A percentile compares a stretch with the other conserved stretches of the same genome.
phyloP scores from a whole-genome alignment of 2,797 vertebrate genomes.

The Poecile montanus region DNA sequence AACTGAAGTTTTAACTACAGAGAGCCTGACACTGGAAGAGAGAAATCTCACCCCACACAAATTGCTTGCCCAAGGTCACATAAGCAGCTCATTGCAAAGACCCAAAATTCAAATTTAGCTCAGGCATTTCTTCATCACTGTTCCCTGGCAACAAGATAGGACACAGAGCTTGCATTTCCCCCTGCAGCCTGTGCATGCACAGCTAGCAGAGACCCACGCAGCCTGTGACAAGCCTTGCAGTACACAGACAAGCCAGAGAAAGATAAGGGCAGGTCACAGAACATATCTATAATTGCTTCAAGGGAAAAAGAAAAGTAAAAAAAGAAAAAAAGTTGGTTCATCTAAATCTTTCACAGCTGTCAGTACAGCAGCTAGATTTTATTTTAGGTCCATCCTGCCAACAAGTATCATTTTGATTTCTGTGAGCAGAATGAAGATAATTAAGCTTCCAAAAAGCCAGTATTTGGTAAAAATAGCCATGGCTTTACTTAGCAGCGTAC shows the following conservation, averaged over 20 bases:
- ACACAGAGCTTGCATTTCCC: neutral
- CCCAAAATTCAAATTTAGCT: neutral
- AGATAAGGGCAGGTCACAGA: neutral
- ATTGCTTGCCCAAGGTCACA: neutral
- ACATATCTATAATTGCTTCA: neutral
- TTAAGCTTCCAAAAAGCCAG: neutral
- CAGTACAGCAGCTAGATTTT: neutral
- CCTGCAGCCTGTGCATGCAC: neutral
- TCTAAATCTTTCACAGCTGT: constrained; percentile 19
- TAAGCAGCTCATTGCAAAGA: neutral
- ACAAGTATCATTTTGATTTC: constrained; percentile 8
- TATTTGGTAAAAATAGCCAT: constrained; percentile 11
- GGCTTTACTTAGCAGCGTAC: neutral
- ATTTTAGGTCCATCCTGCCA: constrained; percentile 20
- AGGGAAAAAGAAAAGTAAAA: neutral
- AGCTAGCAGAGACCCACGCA: neutral
- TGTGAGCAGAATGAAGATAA: constrained; percentile 10
- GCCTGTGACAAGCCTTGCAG: neutral
- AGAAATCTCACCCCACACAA: neutral
- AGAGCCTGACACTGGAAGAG: neutral
- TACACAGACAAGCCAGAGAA: neutral
- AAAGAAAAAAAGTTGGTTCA: neutral
- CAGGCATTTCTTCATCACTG: neutral
- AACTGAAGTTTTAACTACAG: neutral
- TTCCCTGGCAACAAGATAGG: constrained; percentile 42